Evolutionary conservation across 1,140 invertebrate genomes (phyloP).

Genomic region (Tetragnatha versicolor): DNA sequence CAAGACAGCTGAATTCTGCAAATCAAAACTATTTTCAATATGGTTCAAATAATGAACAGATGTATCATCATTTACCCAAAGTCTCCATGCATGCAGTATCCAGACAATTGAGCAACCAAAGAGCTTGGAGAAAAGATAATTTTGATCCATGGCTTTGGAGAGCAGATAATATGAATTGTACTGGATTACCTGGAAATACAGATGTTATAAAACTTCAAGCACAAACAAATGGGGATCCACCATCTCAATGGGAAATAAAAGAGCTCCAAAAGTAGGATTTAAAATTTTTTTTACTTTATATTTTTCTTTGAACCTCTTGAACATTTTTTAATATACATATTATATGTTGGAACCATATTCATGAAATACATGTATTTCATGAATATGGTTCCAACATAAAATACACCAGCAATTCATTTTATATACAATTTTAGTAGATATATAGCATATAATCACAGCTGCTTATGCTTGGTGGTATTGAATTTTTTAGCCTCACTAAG

Average conservation of each 20-base stretch:
- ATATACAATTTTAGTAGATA: no score
- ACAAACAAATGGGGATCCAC: not conserved
- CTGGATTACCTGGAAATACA: not conserved
- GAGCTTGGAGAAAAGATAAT: constrained; percentile 24
- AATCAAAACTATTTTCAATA: constrained; percentile 21
- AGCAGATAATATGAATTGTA: constrained; percentile 42
- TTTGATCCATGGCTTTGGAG: constrained; percentile 47
- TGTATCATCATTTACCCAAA: constrained; percentile 31
- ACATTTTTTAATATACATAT: not conserved
- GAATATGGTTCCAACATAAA: no score
- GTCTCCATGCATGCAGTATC: not conserved
- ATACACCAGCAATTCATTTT: no score
- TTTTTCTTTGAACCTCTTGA: not conserved
- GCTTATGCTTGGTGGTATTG: no score
- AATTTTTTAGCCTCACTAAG: no score
- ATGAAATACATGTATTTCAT: not conserved
- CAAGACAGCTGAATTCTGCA: not conserved
- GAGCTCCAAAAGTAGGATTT: constrained; percentile 32
- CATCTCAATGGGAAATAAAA: constrained; percentile 32
- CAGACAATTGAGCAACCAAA: not conserved
- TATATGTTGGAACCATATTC: not conserved
- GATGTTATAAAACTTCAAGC: not conserved
- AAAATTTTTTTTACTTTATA: not conserved
- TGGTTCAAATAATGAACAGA: not conserved
- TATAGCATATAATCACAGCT: no score